These are phyloP conservation scores for Gymnodraco acuticeps DNA, from an alignment of 2,797 vertebrate genomes.

Conservation along the genomic window DNA sequence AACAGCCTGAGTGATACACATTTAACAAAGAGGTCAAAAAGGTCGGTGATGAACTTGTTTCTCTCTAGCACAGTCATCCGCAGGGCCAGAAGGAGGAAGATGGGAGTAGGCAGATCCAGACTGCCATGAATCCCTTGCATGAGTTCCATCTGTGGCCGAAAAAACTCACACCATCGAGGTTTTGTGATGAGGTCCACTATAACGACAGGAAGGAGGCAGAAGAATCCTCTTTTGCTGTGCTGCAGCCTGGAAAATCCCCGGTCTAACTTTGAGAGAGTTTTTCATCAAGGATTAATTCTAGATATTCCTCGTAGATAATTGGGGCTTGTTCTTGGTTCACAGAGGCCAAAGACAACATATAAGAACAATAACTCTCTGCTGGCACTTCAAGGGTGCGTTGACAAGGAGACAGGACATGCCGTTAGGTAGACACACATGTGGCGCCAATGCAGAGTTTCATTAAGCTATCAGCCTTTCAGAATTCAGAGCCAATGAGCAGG, in stretches of 20 bases:
- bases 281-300: background rate
- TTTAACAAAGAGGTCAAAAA: background rate
- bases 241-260: background rate
- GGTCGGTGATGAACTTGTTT: slow-evolving; percentile 1
- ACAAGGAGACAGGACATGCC: background rate
- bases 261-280: background rate
- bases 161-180: slow-evolving; percentile 7
- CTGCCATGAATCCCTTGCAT: slow-evolving; percentile 2
- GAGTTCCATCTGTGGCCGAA: slow-evolving; percentile 9
- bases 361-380: background rate
- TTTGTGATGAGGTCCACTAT: background rate
- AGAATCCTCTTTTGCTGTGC: background rate
- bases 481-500: too few species aligned
- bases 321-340: too few species aligned
- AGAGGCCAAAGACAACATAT: background rate
- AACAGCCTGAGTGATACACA: slow-evolving; percentile 15
- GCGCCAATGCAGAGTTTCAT: background rate
- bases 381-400: background rate
- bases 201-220: background rate
- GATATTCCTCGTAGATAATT: background rate
- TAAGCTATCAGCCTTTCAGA: background rate
- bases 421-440: background rate
- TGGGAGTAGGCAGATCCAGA: slow-evolving; percentile 3
- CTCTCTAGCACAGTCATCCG: background rate
- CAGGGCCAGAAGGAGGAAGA: slow-evolving; percentile 14